Percentiles rank a stretch among this genome's conserved stretches.
Conservation (phyloP, 2,113 vertebrate genomes). For the Athene cunicularia region DNA sequence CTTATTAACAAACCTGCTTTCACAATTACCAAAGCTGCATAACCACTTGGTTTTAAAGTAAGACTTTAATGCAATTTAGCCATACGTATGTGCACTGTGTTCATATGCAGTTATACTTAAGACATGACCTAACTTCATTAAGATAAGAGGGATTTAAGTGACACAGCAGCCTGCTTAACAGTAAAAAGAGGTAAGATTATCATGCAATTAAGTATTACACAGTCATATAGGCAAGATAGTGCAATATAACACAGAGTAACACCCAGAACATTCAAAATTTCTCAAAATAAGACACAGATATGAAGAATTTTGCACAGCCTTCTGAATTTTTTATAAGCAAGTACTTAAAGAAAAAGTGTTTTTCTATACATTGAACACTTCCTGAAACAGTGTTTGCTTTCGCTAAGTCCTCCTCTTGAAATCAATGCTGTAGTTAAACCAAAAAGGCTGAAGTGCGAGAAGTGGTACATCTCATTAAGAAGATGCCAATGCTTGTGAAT, state of each 20-base stretch:
- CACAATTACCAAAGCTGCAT: background rate
- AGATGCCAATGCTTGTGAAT: background rate
- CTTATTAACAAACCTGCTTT: background rate
- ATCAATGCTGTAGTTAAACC: background rate
- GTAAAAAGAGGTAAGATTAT: background rate
- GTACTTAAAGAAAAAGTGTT: background rate
- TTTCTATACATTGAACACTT: background rate
- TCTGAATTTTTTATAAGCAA: background rate
- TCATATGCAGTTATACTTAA: background rate
- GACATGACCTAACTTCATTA: background rate
- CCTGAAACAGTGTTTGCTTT: background rate
- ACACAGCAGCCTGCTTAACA: conserved; percentile 3
- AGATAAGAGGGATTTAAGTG: background rate
- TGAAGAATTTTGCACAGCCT: background rate
- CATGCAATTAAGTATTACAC: background rate
- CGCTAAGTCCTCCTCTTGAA: background rate
- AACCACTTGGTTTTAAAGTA: background rate
- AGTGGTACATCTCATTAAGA: background rate
- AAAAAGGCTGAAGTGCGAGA: too few species aligned
- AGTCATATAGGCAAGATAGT: background rate
- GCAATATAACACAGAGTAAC: background rate
- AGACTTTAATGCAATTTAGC: background rate
- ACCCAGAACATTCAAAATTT: background rate
- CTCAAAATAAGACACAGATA: background rate
- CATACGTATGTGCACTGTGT: fast-evolving